Percentiles rank a stretch among this genome's conserved stretches.
phyloP scores from a whole-genome alignment of 2,888 invertebrate species.

The Tridacna gigas region DNA sequence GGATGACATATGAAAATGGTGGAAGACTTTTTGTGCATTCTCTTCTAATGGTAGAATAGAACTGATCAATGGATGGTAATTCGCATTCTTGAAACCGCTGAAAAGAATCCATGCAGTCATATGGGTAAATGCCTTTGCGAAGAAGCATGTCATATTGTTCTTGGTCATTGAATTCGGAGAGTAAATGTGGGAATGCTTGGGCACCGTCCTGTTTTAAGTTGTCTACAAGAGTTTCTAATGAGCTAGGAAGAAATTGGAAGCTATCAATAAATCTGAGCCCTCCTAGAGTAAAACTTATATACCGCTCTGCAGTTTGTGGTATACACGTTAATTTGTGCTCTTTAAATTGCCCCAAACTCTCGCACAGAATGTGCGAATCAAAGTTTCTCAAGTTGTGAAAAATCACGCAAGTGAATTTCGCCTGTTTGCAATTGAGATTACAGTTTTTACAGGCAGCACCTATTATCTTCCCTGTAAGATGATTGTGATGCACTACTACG shows the following conservation, averaged over 20 bases:
- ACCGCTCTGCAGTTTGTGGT: constrained; percentile 34
- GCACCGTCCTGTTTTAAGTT: constrained; percentile 6
- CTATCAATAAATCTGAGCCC: constrained; percentile 44
- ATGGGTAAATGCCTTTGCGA: constrained; percentile 43
- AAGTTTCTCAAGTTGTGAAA: constrained; percentile 37
- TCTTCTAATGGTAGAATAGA: constrained; percentile 25
- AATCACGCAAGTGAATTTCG: no score
- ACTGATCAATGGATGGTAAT: constrained; percentile 27
- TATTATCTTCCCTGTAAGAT: no score
- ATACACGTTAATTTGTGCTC: constrained; percentile 19
- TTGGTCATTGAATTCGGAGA: constrained; percentile 8
- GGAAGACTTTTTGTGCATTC: constrained; percentile 37
- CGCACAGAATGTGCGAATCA: constrained; percentile 40
- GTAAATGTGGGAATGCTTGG: background rate
- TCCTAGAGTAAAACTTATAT: constrained; percentile 40
- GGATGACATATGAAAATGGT: constrained; percentile 18
- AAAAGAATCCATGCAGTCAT: constrained; percentile 32
- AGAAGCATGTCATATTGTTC: constrained; percentile 13
- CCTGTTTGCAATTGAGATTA: no score
- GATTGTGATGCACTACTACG: constrained; percentile 2
- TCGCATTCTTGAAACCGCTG: constrained; percentile 18
- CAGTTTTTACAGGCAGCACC: no score
- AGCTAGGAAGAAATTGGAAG: constrained; percentile 38
- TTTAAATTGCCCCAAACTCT: constrained; percentile 18
- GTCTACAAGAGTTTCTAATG: constrained; percentile 40